phyloP scores from a whole-genome alignment of 2,888 invertebrate species.

The Dilophus febrilis region DNA sequence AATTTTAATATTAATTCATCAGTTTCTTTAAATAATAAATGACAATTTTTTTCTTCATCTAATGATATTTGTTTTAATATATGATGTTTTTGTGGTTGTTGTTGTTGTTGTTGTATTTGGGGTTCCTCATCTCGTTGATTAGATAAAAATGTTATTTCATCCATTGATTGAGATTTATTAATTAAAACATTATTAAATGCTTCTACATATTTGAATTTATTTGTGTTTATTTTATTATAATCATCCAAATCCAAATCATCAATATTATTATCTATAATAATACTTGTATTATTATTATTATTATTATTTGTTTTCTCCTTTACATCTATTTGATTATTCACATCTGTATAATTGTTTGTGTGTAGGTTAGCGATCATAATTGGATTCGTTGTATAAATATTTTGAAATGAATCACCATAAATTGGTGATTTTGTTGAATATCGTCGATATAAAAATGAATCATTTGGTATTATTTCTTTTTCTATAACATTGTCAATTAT shows the following conservation, averaged over 20 bases:
- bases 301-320: too few relatives aligned
- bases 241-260: slow-evolving; percentile 1
- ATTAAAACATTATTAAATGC: slow-evolving; percentile 26
- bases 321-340: background rate
- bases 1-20: slow-evolving; percentile 6
- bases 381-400: background rate
- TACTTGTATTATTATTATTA: too few relatives aligned
- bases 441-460: slow-evolving; percentile 44
- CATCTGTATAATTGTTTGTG: too few relatives aligned
- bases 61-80: slow-evolving; percentile 2
- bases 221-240: slow-evolving; percentile 14
- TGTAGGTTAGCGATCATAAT: background rate
- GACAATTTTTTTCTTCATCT: background rate
- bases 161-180: slow-evolving; percentile 13
- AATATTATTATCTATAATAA: too few relatives aligned
- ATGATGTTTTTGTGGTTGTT: background rate
- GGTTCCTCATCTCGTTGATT: too few relatives aligned
- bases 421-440: too few relatives aligned
- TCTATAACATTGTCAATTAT: too few relatives aligned
- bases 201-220: slow-evolving; percentile 21
- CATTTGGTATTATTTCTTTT: slow-evolving; percentile 38
- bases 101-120: too few relatives aligned
- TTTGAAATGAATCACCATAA: too few relatives aligned
- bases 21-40: slow-evolving; percentile 4
- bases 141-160: slow-evolving; percentile 8